A percentile compares a stretch with the other conserved stretches of the same genome.
phyloP scores from a whole-genome alignment of 2,888 invertebrate genomes.

The Arrhopalites spinosus region DNA sequence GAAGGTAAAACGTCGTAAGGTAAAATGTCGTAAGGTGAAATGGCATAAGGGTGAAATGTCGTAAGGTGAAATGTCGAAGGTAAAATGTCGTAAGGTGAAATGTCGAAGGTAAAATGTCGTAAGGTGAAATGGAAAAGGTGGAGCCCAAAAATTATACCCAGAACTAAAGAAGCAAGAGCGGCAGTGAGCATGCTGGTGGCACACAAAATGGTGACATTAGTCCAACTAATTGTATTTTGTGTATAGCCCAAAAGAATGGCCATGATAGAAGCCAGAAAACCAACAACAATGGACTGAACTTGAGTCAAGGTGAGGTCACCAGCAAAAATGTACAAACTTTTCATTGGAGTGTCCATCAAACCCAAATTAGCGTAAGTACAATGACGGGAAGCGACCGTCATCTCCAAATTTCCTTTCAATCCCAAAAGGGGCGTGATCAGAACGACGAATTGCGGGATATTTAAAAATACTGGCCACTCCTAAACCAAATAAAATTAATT shows the following conservation, averaged over 20 bases:
- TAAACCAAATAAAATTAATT: no score
- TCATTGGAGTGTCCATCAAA: conserved; percentile 71
- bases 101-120: no score
- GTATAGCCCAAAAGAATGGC: conserved; percentile 75
- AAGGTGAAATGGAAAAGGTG: no score
- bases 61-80: no score
- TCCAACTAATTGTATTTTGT: conserved; percentile 74
- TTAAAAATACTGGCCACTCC: conserved; percentile 74
- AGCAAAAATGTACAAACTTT: conserved; percentile 70
- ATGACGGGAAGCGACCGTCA: conserved; percentile 88
- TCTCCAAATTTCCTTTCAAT: conserved; percentile 84
- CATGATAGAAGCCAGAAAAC: conserved; percentile 72
- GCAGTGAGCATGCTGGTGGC: conserved; percentile 77
- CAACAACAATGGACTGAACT: conserved; percentile 74
- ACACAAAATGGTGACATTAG: conserved; percentile 73
- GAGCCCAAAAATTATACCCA: conserved; percentile 60
- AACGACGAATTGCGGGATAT: conserved; percentile 73
- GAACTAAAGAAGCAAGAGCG: conserved; percentile 73
- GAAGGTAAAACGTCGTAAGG: no score
- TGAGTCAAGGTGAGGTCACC: conserved; percentile 77
- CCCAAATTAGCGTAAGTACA: conserved; percentile 85
- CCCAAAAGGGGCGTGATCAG: conserved; percentile 85
- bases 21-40: no score
- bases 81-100: no score
- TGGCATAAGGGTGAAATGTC: no score